Percentiles rank a stretch among this genome's conserved stretches.
Conservation (phyloP, 1,140 invertebrate species). For the Tribolium castaneum region DNA sequence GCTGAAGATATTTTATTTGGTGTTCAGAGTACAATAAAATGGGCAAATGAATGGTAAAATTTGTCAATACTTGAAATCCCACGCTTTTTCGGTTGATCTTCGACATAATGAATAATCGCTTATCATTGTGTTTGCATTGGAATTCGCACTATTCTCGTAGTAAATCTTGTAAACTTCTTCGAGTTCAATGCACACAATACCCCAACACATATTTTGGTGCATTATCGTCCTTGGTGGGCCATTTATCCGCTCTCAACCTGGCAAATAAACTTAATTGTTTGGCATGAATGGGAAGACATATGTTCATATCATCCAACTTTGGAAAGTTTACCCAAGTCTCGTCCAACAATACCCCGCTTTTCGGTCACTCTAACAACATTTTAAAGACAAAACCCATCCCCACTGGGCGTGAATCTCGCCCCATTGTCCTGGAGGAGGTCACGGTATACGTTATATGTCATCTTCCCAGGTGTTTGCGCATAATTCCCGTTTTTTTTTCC, state of each 20-base stretch:
- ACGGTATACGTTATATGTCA: constrained; percentile 48
- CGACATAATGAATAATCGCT: background rate
- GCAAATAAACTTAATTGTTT: constrained; percentile 39
- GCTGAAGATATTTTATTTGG: too few species aligned
- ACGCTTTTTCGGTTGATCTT: background rate
- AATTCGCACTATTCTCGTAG: background rate
- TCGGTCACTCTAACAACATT: constrained; percentile 27
- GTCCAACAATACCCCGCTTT: background rate
- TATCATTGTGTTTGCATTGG: background rate
- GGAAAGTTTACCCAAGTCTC: constrained; percentile 9
- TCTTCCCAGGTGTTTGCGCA: constrained; percentile 56
- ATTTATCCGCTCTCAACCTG: constrained; percentile 31
- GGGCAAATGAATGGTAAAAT: background rate
- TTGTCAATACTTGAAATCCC: background rate
- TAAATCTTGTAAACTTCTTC: constrained; percentile 14
- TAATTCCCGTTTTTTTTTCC: constrained; percentile 46
- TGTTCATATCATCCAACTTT: constrained; percentile 9
- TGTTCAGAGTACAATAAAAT: too few species aligned
- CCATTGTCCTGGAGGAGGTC: constrained; percentile 47
- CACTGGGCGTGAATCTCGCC: constrained; percentile 47
- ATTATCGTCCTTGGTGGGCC: constrained; percentile 36
- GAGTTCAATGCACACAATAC: constrained; percentile 1
- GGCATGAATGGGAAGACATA: constrained; percentile 32
- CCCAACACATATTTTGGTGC: constrained; percentile 22
- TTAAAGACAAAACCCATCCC: constrained; percentile 40